Base-by-base conservation (phyloP, 2,888 invertebrate species). In the Hartigia nigra region DNA sequence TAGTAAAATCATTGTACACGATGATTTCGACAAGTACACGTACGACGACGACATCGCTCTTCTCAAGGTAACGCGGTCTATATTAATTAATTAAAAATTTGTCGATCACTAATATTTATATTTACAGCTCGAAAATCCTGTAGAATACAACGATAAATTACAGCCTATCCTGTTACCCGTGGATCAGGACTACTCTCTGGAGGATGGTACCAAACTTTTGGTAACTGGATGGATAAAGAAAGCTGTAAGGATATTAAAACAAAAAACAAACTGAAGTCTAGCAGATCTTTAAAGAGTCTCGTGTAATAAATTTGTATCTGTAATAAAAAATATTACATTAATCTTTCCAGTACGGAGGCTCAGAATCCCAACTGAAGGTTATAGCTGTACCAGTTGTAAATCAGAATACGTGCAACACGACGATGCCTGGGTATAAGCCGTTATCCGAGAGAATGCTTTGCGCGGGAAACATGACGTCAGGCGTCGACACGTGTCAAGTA, bases 381-480 rank as follows among this genome's bases (percentile, higher is more conserved):
- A 82, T 79, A 76, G 39, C 69, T 23, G 84, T 82, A 35, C 81
- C 79, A 31, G 72, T 84, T 37, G 77, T 85, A 78, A 82, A 85
- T 81, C 85, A 80, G 70, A 55, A 34, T 36, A 81, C 69, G 80
- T 85, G 85, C 79, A 69, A 3, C 12, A 69, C 69, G 79, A 69
- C 35, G 82, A 83, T 82, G 90, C 92, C 55, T 55, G 55, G 93
- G 31, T 74, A 76, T 70, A 74, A 79, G 70, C 72, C 70, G 37
- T 74, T 81, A 34, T 74, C 74, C 14, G 76, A 74, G n/a, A 23
- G 75, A 12, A 81, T 81, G 81, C 31, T 81, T 1, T 81, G 81
- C 74, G 81, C 81, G 14, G 81, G 81, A 31, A 34, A 75, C 69
- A 75, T 77, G 70, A 35, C 14, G 31, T 69, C 55, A 55, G 55